A percentile compares a stretch with the other conserved stretches of the same genome.
Conservation (phyloP, 1,140 invertebrate species). For the Probaryconus sp. region DNA sequence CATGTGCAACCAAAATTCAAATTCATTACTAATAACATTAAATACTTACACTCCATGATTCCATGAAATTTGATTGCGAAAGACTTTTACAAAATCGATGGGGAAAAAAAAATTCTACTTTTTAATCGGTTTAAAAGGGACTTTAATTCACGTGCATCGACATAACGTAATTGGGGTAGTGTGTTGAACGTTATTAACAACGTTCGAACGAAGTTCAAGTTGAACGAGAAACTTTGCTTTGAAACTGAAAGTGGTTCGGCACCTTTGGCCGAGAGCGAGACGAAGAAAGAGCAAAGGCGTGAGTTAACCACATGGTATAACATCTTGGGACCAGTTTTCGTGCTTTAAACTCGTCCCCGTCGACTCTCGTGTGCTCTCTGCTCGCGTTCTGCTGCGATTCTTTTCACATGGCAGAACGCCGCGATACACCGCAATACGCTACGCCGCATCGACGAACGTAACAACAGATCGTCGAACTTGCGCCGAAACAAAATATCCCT, state of each 20-base stretch:
- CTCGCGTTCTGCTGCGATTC: slow-evolving; percentile 1
- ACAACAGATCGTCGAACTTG: too few species aligned
- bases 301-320: slow-evolving; percentile 29
- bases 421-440: too few species aligned
- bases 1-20: too few species aligned
- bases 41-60: too few species aligned
- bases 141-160: not conserved
- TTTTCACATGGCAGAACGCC: too few species aligned
- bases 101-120: too few species aligned
- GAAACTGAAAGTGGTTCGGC: slow-evolving; percentile 61
- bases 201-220: slow-evolving; percentile 63
- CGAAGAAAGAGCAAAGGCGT: slow-evolving; percentile 9
- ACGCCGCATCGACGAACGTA: not conserved
- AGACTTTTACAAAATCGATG: too few species aligned
- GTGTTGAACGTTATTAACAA: slow-evolving; percentile 56
- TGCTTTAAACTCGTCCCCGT: slow-evolving; percentile 46
- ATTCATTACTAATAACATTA: too few species aligned
- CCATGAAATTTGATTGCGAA: too few species aligned
- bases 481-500: too few species aligned
- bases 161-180: slow-evolving; percentile 44
- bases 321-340: slow-evolving; percentile 46
- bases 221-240: slow-evolving; percentile 38
- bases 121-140: too few species aligned
- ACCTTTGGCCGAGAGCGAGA: not conserved
- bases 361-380: slow-evolving; percentile 26